Conservation (phyloP, 2,113 vertebrate genomes). For the Anoura caudifer region DNA sequence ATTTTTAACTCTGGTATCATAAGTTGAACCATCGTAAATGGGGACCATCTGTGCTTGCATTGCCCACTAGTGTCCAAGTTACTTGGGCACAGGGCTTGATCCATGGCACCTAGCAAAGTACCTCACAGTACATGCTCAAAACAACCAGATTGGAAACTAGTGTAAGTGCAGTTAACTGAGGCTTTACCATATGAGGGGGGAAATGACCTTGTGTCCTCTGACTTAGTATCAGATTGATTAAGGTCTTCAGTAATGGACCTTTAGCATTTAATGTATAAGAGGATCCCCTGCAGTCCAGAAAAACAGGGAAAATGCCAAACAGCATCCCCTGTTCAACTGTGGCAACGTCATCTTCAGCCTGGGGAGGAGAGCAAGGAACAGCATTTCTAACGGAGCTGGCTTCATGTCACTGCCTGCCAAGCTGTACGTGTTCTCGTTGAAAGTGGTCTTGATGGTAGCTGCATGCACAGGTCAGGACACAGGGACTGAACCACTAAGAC, state of each 20-base stretch:
- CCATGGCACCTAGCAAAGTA: neutral
- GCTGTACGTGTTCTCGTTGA: neutral
- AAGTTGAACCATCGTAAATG: neutral
- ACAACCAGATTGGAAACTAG: neutral
- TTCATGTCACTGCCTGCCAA: neutral
- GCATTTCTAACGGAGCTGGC: neutral
- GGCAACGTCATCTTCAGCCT: neutral
- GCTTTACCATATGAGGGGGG: neutral
- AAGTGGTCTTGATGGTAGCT: neutral
- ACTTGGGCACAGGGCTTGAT: neutral
- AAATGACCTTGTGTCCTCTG: neutral
- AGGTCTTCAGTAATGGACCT: neutral
- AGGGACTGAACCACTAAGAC: neutral
- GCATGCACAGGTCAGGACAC: neutral
- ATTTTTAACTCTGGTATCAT: neutral
- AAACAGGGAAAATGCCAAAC: neutral
- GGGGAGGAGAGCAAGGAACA: neutral
- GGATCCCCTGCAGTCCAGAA: neutral
- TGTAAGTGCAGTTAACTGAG: neutral
- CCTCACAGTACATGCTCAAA: neutral
- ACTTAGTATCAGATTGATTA: neutral
- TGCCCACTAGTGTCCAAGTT: neutral
- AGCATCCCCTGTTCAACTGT: neutral
- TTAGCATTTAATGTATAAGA: neutral
- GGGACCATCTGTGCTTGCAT: neutral